Conservation (phyloP, 2,888 invertebrate species). For the Phoronis australis region DNA sequence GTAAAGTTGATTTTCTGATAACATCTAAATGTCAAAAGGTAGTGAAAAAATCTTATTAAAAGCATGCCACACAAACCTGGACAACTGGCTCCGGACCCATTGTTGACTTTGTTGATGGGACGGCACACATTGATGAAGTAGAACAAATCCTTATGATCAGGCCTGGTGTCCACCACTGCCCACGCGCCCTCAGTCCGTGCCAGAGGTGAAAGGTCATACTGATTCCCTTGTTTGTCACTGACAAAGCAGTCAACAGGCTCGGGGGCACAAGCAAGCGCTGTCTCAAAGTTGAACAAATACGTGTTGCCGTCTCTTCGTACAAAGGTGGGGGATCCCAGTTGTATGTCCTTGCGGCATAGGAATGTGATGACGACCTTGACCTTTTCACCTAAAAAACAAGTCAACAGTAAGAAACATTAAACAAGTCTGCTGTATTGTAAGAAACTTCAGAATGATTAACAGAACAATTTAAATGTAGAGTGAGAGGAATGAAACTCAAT, state of each 20-base stretch:
- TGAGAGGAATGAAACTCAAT: too few species aligned
- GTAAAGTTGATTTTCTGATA: too few species aligned
- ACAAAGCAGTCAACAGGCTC: slow-evolving; percentile 31
- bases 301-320: slow-evolving; percentile 15
- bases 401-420: not conserved
- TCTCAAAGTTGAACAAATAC: slow-evolving; percentile 30
- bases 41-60: too few species aligned
- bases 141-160: slow-evolving; percentile 18
- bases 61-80: too few species aligned
- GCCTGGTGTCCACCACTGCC: slow-evolving; percentile 28
- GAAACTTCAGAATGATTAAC: too few species aligned
- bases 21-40: too few species aligned
- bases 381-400: slow-evolving; percentile 18
- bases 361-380: slow-evolving; percentile 24
- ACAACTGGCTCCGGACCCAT: slow-evolving; percentile 21
- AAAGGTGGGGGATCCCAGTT: slow-evolving; percentile 22
- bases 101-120: slow-evolving; percentile 33
- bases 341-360: slow-evolving; percentile 21
- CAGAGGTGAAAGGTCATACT: slow-evolving; percentile 39
- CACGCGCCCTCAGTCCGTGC: slow-evolving; percentile 26
- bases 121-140: slow-evolving; percentile 49
- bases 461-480: too few species aligned
- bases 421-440: too few species aligned
- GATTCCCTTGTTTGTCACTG: slow-evolving; percentile 28
- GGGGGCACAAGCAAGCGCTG: slow-evolving; percentile 34